A percentile compares a stretch with the other conserved stretches of the same genome.
Evolutionary conservation across 1,140 invertebrate genomes (phyloP).

Genomic region (Drosophila cardini): DNA sequence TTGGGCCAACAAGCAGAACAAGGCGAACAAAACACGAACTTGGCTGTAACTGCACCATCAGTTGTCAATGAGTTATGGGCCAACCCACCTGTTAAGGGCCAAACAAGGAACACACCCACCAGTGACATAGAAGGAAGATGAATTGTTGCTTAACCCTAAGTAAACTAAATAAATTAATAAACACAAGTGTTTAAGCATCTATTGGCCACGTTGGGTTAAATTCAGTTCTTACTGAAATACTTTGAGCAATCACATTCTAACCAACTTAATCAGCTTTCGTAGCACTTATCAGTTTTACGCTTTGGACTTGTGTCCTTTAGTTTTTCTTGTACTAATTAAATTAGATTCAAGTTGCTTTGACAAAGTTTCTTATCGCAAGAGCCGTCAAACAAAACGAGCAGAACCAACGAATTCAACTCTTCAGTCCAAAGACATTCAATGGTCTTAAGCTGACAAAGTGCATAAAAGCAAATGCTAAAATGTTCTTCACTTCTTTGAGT

Average conservation of each 20-base stretch:
- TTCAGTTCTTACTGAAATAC: conserved; percentile 58
- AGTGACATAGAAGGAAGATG: neutral
- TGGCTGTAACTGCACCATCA: conserved; percentile 17
- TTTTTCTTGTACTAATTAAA: conserved; percentile 66
- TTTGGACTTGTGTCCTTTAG: conserved; percentile 19
- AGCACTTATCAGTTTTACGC: conserved; percentile 49
- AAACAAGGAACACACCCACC: conserved; percentile 7
- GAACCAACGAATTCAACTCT: conserved; percentile 11
- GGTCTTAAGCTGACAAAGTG: conserved; percentile 32
- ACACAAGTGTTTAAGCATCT: too few species aligned
- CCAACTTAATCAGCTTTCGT: conserved; percentile 51
- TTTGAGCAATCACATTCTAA: conserved; percentile 45
- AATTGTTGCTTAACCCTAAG: neutral
- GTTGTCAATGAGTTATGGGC: conserved; percentile 28
- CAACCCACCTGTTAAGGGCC: conserved; percentile 23
- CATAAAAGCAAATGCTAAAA: conserved; percentile 56
- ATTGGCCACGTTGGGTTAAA: neutral
- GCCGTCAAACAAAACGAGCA: conserved; percentile 16
- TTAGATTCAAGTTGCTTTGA: conserved; percentile 62
- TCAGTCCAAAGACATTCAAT: conserved; percentile 33
- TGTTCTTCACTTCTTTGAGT: conserved; percentile 25
- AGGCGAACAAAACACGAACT: conserved; percentile 13
- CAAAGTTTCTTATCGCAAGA: conserved; percentile 63
- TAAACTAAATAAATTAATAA: neutral
- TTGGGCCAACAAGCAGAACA: conserved; percentile 11